A percentile compares a stretch with the other conserved stretches of the same genome.
Conservation (phyloP, 92 coral and sea anemone species). For the Phenganax stokvisi region DNA sequence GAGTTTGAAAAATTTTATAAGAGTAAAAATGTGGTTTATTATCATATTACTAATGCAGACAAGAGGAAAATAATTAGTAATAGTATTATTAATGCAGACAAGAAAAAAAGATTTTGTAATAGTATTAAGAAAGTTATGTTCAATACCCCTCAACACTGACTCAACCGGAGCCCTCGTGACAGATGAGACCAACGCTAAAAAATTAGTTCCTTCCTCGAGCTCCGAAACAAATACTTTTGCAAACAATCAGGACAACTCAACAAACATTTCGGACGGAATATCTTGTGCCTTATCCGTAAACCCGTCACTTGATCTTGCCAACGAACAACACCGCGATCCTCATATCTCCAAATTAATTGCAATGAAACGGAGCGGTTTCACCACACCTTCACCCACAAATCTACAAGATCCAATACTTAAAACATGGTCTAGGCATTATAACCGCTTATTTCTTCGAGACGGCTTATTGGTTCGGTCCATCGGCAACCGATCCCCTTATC, state of each 20-base stretch:
- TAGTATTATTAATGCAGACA: too few relatives aligned
- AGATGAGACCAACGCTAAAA: neutral
- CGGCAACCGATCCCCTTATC: conserved; percentile 16
- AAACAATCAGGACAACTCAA: too few relatives aligned
- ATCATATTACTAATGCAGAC: too few relatives aligned
- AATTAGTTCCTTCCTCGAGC: too few relatives aligned
- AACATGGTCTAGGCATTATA: conserved; percentile 17
- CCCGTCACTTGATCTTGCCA: conserved; percentile 12
- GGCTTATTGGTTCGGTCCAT: conserved; percentile 36
- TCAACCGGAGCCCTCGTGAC: neutral
- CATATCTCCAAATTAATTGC: too few relatives aligned
- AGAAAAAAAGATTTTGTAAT: too few relatives aligned
- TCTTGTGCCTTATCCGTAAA: conserved; percentile 26
- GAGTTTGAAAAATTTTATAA: too few relatives aligned
- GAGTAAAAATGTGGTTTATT: too few relatives aligned
- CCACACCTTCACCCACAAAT: neutral
- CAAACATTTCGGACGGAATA: neutral
- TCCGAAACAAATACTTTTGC: too few relatives aligned
- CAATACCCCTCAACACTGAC: neutral
- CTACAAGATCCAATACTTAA: neutral
- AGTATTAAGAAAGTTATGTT: neutral
- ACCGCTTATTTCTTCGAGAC: conserved; percentile 39
- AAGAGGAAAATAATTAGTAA: too few relatives aligned
- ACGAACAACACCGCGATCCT: neutral
- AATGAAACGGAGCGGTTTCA: neutral